Conservation (phyloP, 2,888 invertebrate species). For the Hedychridium roseum region DNA sequence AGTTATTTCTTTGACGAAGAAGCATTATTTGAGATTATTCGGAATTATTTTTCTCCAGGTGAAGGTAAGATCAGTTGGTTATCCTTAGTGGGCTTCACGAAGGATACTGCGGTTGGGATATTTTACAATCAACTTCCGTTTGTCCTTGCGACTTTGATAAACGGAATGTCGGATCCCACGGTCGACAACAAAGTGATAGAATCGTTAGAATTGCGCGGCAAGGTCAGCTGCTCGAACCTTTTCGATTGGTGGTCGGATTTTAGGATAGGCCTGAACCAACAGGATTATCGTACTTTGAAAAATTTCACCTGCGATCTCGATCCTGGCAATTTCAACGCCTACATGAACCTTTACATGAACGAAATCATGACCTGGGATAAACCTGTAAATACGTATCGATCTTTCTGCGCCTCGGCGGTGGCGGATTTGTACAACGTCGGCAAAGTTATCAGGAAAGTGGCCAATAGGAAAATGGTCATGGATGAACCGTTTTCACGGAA, state of each 20-base stretch:
- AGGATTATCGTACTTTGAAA: constrained; percentile 44
- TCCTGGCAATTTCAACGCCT: constrained; percentile 49
- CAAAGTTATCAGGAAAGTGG: constrained; percentile 12
- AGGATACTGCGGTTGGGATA: constrained; percentile 40
- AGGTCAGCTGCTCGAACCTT: constrained; percentile 37
- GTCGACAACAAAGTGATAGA: constrained; percentile 31
- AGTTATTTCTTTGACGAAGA: too few species aligned
- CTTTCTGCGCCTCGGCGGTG: constrained; percentile 28
- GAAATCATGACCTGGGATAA: constrained; percentile 34
- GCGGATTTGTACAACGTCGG: constrained; percentile 39
- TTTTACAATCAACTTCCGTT: constrained; percentile 42
- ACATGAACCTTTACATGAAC: constrained; percentile 40
- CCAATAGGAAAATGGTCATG: constrained; percentile 47
- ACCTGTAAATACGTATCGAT: constrained; percentile 41
- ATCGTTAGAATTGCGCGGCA: constrained; percentile 9
- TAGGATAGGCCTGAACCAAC: constrained; percentile 34
- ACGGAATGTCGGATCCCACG: constrained; percentile 43
- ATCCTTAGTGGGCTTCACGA: constrained; percentile 47
- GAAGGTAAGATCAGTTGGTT: constrained; percentile 36
- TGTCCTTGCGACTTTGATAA: constrained; percentile 46
- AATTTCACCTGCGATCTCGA: constrained; percentile 47
- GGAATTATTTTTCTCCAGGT: constrained; percentile 17
- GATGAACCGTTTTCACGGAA: constrained; percentile 63
- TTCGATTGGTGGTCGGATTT: constrained; percentile 45
- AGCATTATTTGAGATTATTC: too few species aligned